phyloP scores from a whole-genome alignment of 2,797 vertebrate genomes.

The Australoheros facetus region DNA sequence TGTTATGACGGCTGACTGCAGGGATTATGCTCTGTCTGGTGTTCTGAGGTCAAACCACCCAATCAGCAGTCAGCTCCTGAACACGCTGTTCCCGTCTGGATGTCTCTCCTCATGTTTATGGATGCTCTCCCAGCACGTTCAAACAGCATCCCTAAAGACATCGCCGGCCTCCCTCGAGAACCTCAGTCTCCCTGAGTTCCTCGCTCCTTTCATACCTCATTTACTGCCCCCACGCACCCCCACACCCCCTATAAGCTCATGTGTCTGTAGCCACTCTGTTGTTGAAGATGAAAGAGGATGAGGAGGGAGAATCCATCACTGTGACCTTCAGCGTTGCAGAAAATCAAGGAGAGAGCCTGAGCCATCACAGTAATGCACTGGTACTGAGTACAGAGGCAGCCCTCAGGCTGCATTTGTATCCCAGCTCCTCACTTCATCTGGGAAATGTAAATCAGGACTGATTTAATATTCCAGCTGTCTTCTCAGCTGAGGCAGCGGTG shows the following conservation, averaged over 20 bases:
- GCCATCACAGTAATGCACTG: neutral
- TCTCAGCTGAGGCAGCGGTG: neutral
- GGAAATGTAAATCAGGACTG: neutral
- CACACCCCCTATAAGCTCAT: neutral
- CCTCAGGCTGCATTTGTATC: rapidly evolving
- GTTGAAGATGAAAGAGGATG: neutral
- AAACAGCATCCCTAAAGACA: slow-evolving; percentile 17
- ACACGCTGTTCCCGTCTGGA: neutral
- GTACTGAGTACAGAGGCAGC: neutral
- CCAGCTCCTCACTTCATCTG: neutral
- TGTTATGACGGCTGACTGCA: neutral
- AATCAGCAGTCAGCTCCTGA: slow-evolving; percentile 2
- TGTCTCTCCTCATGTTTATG: slow-evolving; percentile 28
- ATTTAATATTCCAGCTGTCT: neutral
- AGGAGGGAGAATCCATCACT: neutral
- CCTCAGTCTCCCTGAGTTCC: neutral
- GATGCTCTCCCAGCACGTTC: slow-evolving; percentile 18
- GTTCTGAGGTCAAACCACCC: neutral
- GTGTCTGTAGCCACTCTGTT: slow-evolving; percentile 1
- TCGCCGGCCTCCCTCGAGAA: neutral
- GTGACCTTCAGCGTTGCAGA: slow-evolving; percentile 35
- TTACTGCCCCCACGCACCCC: neutral
- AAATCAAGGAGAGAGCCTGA: slow-evolving; percentile 4
- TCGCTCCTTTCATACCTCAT: slow-evolving; percentile 33
- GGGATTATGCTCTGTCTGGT: neutral